These are phyloP conservation scores for Zele albiditarsus DNA, from an alignment of 2,888 invertebrate species.

Conservation along the genomic window DNA sequence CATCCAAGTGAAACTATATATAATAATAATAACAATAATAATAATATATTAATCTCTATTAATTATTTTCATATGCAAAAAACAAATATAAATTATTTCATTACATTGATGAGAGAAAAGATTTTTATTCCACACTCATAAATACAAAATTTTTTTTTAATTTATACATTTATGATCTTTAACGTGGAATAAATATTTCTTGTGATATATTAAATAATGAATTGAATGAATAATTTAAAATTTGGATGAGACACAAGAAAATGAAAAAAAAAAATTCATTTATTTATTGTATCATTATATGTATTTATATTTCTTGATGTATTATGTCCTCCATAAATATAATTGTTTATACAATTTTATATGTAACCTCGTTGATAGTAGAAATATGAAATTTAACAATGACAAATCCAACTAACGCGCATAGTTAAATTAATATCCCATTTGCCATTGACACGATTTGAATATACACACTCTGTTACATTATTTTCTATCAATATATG, in stretches of 20 bases:
- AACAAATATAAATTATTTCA: not conserved
- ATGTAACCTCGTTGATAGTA: constrained; percentile 9
- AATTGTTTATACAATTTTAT: not conserved
- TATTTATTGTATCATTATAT: no score
- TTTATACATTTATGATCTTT: no score
- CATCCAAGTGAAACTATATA: not conserved
- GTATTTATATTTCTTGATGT: no score
- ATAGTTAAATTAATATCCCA: constrained; percentile 2
- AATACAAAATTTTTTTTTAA: no score
- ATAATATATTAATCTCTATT: no score
- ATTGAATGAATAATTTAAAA: not conserved
- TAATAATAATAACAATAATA: no score
- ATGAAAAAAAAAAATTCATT: constrained; percentile 30
- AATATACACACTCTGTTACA: not conserved
- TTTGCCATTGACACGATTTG: constrained; percentile 3
- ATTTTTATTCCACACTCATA: no score
- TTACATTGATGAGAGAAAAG: not conserved
- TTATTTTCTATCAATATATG: not conserved
- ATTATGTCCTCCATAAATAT: not conserved
- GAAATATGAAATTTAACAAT: constrained; percentile 2
- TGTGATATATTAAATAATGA: no score
- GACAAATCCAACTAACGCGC: not conserved
- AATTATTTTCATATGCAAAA: no score
- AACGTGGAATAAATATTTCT: not conserved
- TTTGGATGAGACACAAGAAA: not conserved